Conservation (phyloP, 2,113 vertebrate genomes). For the Rhinolophus ferrumequinum region DNA sequence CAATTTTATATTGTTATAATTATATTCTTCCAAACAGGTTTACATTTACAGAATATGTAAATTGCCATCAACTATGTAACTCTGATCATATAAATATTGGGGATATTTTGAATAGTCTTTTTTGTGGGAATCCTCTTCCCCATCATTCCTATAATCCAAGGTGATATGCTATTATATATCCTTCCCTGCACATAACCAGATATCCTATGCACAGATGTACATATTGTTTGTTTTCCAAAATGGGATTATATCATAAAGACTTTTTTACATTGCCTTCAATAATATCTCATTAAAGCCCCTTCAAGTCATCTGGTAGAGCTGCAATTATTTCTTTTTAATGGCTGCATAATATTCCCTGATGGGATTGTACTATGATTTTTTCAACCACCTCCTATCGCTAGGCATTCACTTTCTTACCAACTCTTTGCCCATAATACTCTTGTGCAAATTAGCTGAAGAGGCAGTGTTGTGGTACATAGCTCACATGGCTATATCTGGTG, state of each 20-base stretch:
- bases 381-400: background rate
- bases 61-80: background rate
- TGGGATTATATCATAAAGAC: background rate
- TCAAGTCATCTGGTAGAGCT: background rate
- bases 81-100: background rate
- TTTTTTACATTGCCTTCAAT: background rate
- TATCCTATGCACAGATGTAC: background rate
- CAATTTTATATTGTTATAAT: background rate
- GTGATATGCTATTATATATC: background rate
- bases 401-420: background rate
- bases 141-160: background rate
- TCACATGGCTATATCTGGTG: background rate
- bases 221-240: conserved; percentile 8
- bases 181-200: background rate
- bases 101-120: background rate
- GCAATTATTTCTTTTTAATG: background rate
- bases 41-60: background rate
- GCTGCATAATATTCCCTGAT: background rate
- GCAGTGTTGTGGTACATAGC: background rate
- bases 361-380: background rate
- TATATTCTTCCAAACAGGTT: conserved; percentile 21
- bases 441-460: background rate
- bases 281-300: background rate
- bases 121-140: background rate
- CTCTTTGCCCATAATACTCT: background rate